Conservation (phyloP, 1,140 invertebrate genomes). For the Carcinoscorpius rotundicauda region DNA sequence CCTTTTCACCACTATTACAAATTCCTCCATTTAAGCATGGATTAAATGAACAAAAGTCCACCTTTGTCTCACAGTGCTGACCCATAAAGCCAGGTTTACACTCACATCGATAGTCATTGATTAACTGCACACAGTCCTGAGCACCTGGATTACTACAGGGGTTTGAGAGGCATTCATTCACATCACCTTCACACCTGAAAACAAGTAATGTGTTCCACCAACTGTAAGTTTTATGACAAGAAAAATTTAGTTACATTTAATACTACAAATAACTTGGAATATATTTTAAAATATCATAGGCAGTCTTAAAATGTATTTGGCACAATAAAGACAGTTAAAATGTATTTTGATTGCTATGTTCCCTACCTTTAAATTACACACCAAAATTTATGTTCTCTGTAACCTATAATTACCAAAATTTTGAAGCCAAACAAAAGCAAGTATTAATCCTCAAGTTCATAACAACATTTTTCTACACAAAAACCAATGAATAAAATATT, state of each 20-base stretch:
- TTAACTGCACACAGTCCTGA: constrained; percentile 51
- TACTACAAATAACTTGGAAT: too few species aligned
- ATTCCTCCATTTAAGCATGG: constrained; percentile 83
- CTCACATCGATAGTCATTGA: constrained; percentile 88
- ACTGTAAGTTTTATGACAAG: too few species aligned
- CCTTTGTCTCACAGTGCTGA: constrained; percentile 74
- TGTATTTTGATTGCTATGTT: too few species aligned
- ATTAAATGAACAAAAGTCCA: constrained; percentile 80
- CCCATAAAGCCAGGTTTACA: constrained; percentile 86
- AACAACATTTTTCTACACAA: too few species aligned
- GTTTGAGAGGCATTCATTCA: constrained; percentile 41
- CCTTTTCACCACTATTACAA: constrained; percentile 54
- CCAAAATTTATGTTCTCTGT: too few species aligned
- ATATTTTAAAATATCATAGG: too few species aligned
- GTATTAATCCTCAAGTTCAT: too few species aligned
- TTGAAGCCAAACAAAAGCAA: too few species aligned
- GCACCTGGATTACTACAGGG: constrained; percentile 53
- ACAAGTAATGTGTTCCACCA: neutral
- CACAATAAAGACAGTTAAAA: too few species aligned
- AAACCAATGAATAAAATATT: too few species aligned
- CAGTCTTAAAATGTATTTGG: neutral
- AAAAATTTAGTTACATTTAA: neutral
- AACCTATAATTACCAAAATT: too few species aligned
- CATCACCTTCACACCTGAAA: constrained; percentile 36
- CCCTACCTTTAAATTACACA: too few species aligned